These are phyloP conservation scores for Lobophora halterata DNA, from an alignment of 2,888 invertebrate genomes.

Conservation along the genomic window DNA sequence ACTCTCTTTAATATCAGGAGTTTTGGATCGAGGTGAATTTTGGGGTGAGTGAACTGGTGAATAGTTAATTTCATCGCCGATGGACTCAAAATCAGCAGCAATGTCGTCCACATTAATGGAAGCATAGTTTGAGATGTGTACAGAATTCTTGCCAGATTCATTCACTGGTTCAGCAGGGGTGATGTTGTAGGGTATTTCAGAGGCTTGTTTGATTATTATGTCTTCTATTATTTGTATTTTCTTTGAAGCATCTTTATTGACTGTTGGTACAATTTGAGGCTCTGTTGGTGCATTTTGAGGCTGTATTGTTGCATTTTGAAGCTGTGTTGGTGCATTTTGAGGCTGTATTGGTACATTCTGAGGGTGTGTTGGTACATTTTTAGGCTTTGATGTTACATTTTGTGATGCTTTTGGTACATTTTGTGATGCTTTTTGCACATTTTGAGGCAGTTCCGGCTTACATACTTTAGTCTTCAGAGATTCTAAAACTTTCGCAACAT, in stretches of 20 bases:
- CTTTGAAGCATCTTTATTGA: not conserved
- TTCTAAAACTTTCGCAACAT: conserved; percentile 58
- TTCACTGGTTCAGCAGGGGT: conserved; percentile 16
- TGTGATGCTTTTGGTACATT: not conserved
- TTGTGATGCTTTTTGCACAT: not conserved
- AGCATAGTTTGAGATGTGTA: conserved; percentile 40
- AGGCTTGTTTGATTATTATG: conserved; percentile 10
- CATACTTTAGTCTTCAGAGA: conserved; percentile 49
- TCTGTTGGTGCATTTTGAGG: not conserved
- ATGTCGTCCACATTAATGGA: conserved; percentile 65
- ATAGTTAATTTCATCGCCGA: conserved; percentile 55
- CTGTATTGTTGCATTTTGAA: not conserved
- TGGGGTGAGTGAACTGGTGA: conserved; percentile 62
- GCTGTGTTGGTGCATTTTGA: conserved; percentile 4
- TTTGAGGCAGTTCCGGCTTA: conserved; percentile 29
- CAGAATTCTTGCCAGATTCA: conserved; percentile 22
- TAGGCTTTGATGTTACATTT: not conserved
- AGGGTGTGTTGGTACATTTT: not conserved
- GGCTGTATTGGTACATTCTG: not conserved
- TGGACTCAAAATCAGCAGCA: conserved; percentile 59
- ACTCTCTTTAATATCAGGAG: conserved; percentile 14
- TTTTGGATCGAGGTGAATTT: conserved; percentile 47
- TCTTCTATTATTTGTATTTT: conserved; percentile 17
- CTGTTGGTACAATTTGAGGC: not conserved
- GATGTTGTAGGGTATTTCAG: conserved; percentile 7